Base-by-base conservation (phyloP, 64 coral and sea anemone species). In the Exaiptasia diaphana region DNA sequence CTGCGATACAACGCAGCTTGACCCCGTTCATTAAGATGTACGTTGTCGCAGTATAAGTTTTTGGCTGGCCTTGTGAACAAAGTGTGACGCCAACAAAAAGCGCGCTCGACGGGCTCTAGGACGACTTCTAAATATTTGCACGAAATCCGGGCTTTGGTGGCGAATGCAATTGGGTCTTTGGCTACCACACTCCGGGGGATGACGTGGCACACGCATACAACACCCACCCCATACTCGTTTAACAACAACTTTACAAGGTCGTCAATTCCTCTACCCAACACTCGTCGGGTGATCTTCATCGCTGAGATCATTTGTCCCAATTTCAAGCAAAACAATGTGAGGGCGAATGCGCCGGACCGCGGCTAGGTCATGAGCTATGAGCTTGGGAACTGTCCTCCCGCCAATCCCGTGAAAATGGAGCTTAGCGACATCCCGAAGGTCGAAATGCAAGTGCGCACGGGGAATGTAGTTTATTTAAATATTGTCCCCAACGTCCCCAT, bases 241-340 rank as follows among this genome's bases (percentile, higher is more conserved):
- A 30, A 10, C 23, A 74, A 26, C 22, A 26, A 13, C 26, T 30
- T 9, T 15, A 48, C 22, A 10, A 74, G 21, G 3, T 74, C 71
- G 6, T 74, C 42, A 21, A 74, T 43, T n/a, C 41, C 42, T 4
- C 41, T 49, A 22, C 71, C 44, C 42, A 74, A 18, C 21, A 15
- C 12, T 50, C 50, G 41, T n/a, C 41, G 71, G n/a, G 40, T 8
- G 13, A 74, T 27, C 9, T 1, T 8, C 17, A 17, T 50, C 9
- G n/a, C n/a, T n/a, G n/a, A 74, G 42, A 26, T 74, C 71, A 49
- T 74, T 74, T 9, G 44, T 74, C 10, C 71, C 71, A 28, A 74
- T 27, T 28, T 74, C 71, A 7, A 74, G 18, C 26, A 74, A 10
- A 17, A 74, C 4, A 26, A 74, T 74, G 24, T 74, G 21, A 5